Percentiles rank a stretch among this genome's conserved stretches.
Conservation (phyloP, 2,888 invertebrate genomes). For the Euplagia quadripunctaria region DNA sequence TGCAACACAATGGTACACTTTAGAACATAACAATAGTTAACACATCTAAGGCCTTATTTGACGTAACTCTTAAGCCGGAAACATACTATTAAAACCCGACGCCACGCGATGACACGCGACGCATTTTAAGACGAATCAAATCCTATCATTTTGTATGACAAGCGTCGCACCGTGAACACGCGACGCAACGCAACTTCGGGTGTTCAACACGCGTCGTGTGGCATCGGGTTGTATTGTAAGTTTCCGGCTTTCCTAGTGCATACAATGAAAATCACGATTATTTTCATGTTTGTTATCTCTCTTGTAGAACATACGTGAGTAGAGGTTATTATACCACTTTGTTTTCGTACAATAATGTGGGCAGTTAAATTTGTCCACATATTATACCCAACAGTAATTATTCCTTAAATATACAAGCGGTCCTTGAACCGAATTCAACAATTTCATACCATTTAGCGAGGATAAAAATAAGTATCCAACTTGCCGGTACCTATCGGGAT, state of each 20-base stretch:
- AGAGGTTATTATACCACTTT: background rate
- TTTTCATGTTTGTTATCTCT: background rate
- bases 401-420: slow-evolving; percentile 9
- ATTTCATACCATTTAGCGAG: slow-evolving; percentile 11
- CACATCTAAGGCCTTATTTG: slow-evolving; percentile 77
- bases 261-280: slow-evolving; percentile 1
- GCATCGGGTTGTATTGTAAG: too few relatives aligned
- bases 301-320: background rate
- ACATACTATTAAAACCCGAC: background rate
- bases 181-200: too few relatives aligned
- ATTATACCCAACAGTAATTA: slow-evolving; percentile 28
- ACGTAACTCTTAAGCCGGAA: background rate
- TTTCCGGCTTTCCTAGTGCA: slow-evolving; percentile 40
- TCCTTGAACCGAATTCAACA: slow-evolving; percentile 10
- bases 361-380: slow-evolving; percentile 14
- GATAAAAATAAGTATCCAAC: slow-evolving; percentile 27
- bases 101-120: too few relatives aligned
- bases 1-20: slow-evolving; percentile 64
- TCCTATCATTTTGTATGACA: too few relatives aligned
- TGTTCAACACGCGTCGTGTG: too few relatives aligned
- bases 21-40: slow-evolving; percentile 73
- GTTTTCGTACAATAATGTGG: slow-evolving; percentile 6
- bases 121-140: too few relatives aligned
- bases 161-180: too few relatives aligned
- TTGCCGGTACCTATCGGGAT: slow-evolving; percentile 3